Conservation (phyloP, 2,888 invertebrate species). For the Acanthosepion esculentum region DNA sequence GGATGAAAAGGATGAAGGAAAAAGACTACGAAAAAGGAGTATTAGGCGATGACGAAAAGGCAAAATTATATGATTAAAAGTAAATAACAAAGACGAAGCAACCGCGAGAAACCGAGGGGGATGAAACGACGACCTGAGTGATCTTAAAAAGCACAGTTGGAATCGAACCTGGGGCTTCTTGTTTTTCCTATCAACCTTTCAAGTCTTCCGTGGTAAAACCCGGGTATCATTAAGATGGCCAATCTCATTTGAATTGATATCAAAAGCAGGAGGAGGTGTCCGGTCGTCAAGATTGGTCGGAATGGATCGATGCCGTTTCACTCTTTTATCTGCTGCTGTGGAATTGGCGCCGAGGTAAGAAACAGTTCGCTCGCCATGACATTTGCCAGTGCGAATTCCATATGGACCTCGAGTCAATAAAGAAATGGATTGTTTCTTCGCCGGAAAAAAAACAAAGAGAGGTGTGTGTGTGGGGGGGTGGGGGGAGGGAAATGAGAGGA, state of each 20-base stretch:
- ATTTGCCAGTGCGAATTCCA: neutral
- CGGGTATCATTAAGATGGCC: neutral
- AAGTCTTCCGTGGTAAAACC: slow-evolving; percentile 5
- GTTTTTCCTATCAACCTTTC: neutral
- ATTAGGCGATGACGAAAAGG: neutral
- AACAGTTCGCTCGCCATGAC: neutral
- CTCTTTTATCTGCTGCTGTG: neutral
- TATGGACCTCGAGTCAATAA: neutral
- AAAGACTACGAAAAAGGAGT: neutral
- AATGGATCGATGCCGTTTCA: neutral
- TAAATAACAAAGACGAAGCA: neutral
- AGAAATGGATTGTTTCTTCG: neutral
- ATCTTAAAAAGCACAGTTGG: neutral
- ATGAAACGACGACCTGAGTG: neutral
- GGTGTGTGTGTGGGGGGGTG: too few species aligned
- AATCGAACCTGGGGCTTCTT: slow-evolving; percentile 1
- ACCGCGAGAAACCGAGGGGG: too few species aligned
- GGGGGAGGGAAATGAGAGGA: too few species aligned
- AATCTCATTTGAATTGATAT: neutral
- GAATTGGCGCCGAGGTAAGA: neutral
- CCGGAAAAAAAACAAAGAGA: neutral
- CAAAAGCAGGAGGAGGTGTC: neutral
- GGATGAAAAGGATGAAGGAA: neutral
- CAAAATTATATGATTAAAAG: neutral
- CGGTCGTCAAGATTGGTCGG: neutral